A percentile compares a stretch with the other conserved stretches of the same genome.
These are phyloP conservation scores for Lepus timidus DNA, from an alignment of 2,113 vertebrate species.

Conservation along the genomic window DNA sequence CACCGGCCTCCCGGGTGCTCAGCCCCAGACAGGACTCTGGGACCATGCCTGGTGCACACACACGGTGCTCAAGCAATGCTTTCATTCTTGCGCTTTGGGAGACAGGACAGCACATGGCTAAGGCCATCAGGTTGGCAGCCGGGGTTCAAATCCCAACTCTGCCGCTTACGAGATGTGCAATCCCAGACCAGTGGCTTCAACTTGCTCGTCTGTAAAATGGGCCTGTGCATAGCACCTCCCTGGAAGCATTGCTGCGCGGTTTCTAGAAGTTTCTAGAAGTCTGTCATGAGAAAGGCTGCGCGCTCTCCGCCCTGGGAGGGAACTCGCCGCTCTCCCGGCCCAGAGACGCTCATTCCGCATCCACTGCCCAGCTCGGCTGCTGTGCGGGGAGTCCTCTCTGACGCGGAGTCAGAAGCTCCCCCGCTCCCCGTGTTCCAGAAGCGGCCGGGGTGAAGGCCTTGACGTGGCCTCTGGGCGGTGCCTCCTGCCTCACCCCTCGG, in stretches of 20 bases:
- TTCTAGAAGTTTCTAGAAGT: background rate
- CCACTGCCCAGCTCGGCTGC: background rate
- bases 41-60: background rate
- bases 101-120: background rate
- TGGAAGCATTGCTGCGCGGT: background rate
- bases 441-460: background rate
- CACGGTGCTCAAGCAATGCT: background rate
- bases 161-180: background rate
- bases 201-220: background rate
- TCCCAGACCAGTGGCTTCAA: background rate
- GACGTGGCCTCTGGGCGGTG: background rate
- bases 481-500: constrained; percentile 8
- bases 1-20: background rate
- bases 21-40: background rate
- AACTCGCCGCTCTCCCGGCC: background rate
- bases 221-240: background rate
- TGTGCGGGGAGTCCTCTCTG: constrained; percentile 24
- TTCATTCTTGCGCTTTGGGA: background rate
- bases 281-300: background rate
- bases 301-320: background rate
- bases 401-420: background rate
- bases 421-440: background rate
- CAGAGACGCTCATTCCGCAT: background rate
- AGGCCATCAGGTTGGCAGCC: background rate
- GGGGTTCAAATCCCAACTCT: background rate